phyloP scores from a whole-genome alignment of 1,140 invertebrate species.

The Apis florea region DNA sequence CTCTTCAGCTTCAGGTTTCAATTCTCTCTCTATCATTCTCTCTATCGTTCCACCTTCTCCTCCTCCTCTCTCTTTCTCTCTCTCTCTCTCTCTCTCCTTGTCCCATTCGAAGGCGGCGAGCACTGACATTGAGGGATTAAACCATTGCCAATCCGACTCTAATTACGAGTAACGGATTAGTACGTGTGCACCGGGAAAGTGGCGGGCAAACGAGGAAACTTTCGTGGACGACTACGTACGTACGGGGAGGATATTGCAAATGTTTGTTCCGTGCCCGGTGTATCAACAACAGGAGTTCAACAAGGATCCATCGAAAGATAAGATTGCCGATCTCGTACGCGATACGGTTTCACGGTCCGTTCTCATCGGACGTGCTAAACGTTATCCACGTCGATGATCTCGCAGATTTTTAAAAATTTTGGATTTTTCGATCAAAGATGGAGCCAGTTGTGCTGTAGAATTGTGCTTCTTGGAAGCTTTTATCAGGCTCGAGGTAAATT shows the following conservation, averaged over 20 bases:
- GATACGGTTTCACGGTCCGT: conserved; percentile 6
- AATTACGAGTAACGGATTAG: conserved; percentile 80
- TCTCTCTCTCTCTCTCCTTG: background rate
- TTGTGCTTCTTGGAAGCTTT: too few relatives aligned
- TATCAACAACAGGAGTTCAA: conserved; percentile 58
- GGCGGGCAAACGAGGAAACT: conserved; percentile 76
- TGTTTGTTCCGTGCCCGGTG: conserved; percentile 50
- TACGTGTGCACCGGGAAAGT: conserved; percentile 69
- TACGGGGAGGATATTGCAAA: conserved; percentile 53
- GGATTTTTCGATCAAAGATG: too few relatives aligned
- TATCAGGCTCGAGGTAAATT: conserved; percentile 74
- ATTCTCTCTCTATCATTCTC: conserved; percentile 40
- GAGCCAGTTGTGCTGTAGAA: too few relatives aligned
- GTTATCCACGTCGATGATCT: background rate
- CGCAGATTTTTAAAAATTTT: too few relatives aligned
- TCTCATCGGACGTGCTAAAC: conserved; percentile 15
- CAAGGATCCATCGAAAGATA: conserved; percentile 37
- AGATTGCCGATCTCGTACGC: conserved; percentile 42
- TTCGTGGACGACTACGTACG: conserved; percentile 67
- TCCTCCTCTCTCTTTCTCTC: background rate
- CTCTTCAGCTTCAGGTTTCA: conserved; percentile 9
- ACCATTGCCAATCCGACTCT: conserved; percentile 80
- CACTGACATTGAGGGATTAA: conserved; percentile 79
- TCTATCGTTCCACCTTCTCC: conserved; percentile 50
- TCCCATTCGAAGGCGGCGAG: conserved; percentile 40